A percentile compares a stretch with the other conserved stretches of the same genome.
phyloP scores from a whole-genome alignment of 1,140 invertebrate genomes.

The Diploscapter pachys region DNA sequence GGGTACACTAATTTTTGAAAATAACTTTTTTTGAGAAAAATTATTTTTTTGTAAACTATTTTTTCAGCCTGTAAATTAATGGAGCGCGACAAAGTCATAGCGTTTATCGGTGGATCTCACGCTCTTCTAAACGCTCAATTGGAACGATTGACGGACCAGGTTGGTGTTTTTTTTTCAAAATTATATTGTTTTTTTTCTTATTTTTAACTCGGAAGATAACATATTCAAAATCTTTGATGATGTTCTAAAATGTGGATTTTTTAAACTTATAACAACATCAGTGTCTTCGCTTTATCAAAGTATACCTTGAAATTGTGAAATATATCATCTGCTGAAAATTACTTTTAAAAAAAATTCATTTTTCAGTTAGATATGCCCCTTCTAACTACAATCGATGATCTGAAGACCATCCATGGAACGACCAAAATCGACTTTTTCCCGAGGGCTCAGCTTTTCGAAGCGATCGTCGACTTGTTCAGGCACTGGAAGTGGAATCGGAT shows the following conservation, averaged over 20 bases:
- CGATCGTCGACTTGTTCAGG: slow-evolving; percentile 51
- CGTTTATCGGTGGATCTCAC: slow-evolving; percentile 48
- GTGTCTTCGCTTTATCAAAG: no score
- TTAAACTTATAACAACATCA: not conserved
- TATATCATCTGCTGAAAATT: no score
- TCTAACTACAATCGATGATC: slow-evolving; percentile 48
- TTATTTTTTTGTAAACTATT: slow-evolving; percentile 2
- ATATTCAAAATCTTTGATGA: slow-evolving; percentile 11
- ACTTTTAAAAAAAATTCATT: not conserved
- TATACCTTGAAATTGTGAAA: no score
- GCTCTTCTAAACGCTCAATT: slow-evolving; percentile 44
- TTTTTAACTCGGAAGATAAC: slow-evolving; percentile 4
- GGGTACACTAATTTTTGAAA: slow-evolving; percentile 7
- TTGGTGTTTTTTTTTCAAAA: slow-evolving; percentile 13
- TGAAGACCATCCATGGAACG: slow-evolving; percentile 16
- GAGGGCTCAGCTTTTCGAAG: slow-evolving; percentile 49
- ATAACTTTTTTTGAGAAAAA: slow-evolving; percentile 13
- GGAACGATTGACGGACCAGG: slow-evolving; percentile 33
- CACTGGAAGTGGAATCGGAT: slow-evolving; percentile 56
- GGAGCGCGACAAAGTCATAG: slow-evolving; percentile 47
- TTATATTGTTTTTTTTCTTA: slow-evolving; percentile 3
- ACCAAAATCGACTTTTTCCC: slow-evolving; percentile 48
- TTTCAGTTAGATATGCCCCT: slow-evolving; percentile 50
- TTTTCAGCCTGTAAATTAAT: slow-evolving; percentile 51
- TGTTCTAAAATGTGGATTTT: slow-evolving; percentile 11